Base-by-base conservation (phyloP, 1,140 invertebrate genomes). In the Antheraea pernyi region DNA sequence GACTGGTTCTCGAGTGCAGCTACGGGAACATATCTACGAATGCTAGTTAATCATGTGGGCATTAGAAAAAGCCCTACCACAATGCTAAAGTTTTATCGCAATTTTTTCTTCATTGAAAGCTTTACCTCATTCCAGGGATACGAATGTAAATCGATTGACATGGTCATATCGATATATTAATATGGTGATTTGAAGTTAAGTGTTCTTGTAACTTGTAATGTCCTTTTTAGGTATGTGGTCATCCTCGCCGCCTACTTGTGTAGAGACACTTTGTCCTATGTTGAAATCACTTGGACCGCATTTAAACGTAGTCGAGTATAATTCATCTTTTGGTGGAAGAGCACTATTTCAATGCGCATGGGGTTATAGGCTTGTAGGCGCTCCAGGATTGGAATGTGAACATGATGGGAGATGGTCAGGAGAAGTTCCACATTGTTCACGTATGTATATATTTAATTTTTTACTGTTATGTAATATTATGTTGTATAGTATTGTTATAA, bases 271-370 rank as follows among this genome's bases (percentile, higher is more conserved):
- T 64, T 98, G 97, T 86, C 96, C 96, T 5, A 80, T 93, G 19
- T 86, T 97, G 59, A 93, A 92, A 18, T 79, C 93, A 36, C 92
- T 94, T 22, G 93, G 93, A 64, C 87, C 92, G 0, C 93, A 94
- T 75, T 78, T 94, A 36, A 92, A 88, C 72, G 87, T 94, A 48
- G 91, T 93, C 19, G 94, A 94, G 75, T 89, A 94, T 71, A 94
- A 94, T 80, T 91, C 93, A 19, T 93, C 93, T 73, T 93, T 89
- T 67, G 94, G 94, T 73, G 94, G 96, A n/a, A 93, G 94, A 66
- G 96, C 95, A 6, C 93, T 96, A 22, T 98, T 98, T 90, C 94
- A 95, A 62, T 98, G 97, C 81, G 94, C 97, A 67, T 97, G 96
- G 94, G 97, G 97, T 58, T 96, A 97, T 83, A 93, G 94, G 69